Conservation (phyloP, 2,113 vertebrate genomes). For the Marcusenius ussheri region DNA sequence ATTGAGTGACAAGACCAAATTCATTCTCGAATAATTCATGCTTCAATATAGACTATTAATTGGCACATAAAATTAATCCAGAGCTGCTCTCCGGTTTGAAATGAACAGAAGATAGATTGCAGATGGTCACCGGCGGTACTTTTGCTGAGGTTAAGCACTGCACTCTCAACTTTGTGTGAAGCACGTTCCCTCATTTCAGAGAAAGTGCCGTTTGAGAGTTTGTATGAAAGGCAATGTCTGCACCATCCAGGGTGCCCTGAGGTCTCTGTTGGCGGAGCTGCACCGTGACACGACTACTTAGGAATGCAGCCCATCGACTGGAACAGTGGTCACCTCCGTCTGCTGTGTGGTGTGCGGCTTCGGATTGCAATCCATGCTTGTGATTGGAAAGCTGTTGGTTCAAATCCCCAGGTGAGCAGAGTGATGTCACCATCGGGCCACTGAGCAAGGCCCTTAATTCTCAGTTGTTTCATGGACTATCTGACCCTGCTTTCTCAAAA, state of each 20-base stretch:
- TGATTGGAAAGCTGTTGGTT: neutral
- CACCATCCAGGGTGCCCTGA: neutral
- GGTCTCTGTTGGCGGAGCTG: neutral
- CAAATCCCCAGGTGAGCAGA: neutral
- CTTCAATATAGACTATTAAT: neutral
- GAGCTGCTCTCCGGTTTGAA: neutral
- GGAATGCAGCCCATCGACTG: neutral
- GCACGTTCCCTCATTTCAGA: neutral
- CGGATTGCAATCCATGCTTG: neutral
- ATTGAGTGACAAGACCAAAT: neutral
- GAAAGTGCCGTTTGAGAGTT: neutral
- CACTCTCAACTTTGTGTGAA: neutral
- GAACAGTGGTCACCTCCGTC: neutral
- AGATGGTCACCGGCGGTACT: neutral
- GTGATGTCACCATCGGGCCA: neutral
- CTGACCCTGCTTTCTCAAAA: neutral
- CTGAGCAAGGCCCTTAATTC: neutral
- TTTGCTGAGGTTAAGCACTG: neutral
- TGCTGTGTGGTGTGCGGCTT: neutral
- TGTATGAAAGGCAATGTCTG: neutral
- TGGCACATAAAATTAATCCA: neutral
- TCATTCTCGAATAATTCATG: neutral
- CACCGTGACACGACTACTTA: neutral
- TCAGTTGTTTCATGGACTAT: neutral
- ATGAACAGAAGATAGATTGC: neutral